Evolutionary conservation across 1,140 invertebrate species (phyloP).

Genomic region (Oncopodura yosiiana): DNA sequence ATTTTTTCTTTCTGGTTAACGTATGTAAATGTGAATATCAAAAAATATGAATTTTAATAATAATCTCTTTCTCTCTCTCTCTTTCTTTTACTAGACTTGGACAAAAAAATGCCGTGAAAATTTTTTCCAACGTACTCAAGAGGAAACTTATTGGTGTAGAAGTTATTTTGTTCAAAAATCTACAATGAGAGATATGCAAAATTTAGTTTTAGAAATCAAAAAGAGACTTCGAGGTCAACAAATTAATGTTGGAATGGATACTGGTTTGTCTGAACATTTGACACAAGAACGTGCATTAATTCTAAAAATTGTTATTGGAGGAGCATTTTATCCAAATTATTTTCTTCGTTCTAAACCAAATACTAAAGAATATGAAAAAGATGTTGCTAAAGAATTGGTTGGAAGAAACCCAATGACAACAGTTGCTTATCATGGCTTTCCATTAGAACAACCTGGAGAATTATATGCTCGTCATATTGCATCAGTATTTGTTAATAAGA

Average conservation of each 20-base stretch:
- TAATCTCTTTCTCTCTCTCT: slow-evolving; percentile 7
- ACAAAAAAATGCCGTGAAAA: not conserved
- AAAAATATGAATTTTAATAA: slow-evolving; percentile 20
- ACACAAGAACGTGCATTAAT: no score
- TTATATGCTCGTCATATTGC: slow-evolving; percentile 44
- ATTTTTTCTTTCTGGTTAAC: slow-evolving; percentile 3
- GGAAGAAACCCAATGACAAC: slow-evolving; percentile 65
- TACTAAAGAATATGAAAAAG: slow-evolving; percentile 48
- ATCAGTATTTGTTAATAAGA: not conserved
- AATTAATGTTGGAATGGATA: slow-evolving; percentile 1
- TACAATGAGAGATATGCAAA: slow-evolving; percentile 28
- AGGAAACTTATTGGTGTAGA: slow-evolving; percentile 59
- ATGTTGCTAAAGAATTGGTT: slow-evolving; percentile 51
- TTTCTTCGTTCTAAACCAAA: slow-evolving; percentile 50
- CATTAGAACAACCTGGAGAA: slow-evolving; percentile 56
- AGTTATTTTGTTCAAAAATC: slow-evolving; percentile 61
- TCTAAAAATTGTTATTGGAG: slow-evolving; percentile 57
- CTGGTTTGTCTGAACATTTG: not conserved
- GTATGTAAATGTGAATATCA: not conserved
- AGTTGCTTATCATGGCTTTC: slow-evolving; percentile 61
- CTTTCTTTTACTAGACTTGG: slow-evolving; percentile 8
- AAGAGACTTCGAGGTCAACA: slow-evolving; percentile 44
- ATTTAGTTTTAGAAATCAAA: slow-evolving; percentile 59
- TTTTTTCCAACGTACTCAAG: slow-evolving; percentile 27
- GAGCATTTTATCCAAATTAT: slow-evolving; percentile 87